Percentiles rank a stretch among this genome's conserved stretches.
Evolutionary conservation across 2,113 vertebrate genomes (phyloP).

Genomic region (Raja brachyura): DNA sequence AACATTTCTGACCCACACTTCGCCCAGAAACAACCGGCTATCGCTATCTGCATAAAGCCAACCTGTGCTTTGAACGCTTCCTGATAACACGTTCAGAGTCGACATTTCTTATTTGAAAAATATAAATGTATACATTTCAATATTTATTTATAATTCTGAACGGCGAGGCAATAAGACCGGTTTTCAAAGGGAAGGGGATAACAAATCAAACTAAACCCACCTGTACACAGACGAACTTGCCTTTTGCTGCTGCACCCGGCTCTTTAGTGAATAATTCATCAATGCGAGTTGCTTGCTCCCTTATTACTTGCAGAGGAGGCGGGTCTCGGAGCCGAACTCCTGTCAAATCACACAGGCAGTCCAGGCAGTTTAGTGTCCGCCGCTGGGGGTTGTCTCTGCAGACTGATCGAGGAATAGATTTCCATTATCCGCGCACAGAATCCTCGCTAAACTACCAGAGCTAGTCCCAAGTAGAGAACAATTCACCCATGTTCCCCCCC

Average conservation of each 20-base stretch:
- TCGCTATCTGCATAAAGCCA: not conserved
- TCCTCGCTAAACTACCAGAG: not conserved
- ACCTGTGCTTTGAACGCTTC: not conserved
- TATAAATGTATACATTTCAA: not conserved
- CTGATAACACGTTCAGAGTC: not conserved
- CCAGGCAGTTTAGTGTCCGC: not conserved
- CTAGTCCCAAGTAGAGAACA: not conserved
- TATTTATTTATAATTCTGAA: not conserved
- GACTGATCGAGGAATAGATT: not conserved
- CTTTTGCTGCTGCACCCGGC: not conserved
- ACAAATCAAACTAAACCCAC: not conserved
- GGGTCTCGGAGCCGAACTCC: not conserved
- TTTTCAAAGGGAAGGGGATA: not conserved
- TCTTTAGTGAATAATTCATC: not conserved
- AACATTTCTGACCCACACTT: not conserved
- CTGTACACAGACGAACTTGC: not conserved
- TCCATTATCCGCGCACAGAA: not conserved
- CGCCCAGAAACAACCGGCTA: not conserved
- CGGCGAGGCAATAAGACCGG: not conserved
- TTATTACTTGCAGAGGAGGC: slow-evolving; percentile 15
- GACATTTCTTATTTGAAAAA: not conserved
- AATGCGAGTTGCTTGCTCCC: not conserved
- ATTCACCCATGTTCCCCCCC: not conserved
- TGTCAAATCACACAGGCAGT: not conserved
- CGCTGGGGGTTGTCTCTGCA: not conserved